Conservation (phyloP, 2,113 vertebrate genomes). For the Podiceps cristatus region DNA sequence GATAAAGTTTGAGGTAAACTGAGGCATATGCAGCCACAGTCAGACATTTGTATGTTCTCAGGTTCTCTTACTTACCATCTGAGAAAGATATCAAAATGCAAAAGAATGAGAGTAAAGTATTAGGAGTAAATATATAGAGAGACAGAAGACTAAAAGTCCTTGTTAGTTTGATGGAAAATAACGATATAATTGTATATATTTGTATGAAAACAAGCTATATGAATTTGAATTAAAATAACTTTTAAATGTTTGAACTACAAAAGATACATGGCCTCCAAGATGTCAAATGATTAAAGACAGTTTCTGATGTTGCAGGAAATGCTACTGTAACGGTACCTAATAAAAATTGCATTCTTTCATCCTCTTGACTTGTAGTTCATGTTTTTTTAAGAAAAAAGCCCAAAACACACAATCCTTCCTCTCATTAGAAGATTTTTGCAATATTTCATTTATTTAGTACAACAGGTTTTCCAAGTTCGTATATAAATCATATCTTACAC, state of each 20-base stretch:
- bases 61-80: not conserved
- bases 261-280: not conserved
- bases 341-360: not conserved
- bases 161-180: not conserved
- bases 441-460: not conserved
- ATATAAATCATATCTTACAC: not conserved
- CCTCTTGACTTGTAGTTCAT: not conserved
- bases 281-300: not conserved
- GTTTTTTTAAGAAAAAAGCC: not conserved
- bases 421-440: not conserved
- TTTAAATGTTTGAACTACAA: not conserved
- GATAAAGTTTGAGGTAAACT: not conserved
- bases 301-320: not conserved
- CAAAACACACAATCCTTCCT: not conserved
- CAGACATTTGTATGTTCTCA: not conserved
- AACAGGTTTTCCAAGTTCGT: not conserved
- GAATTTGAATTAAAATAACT: not conserved
- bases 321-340: not conserved
- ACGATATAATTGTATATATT: not conserved
- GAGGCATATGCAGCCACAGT: not conserved
- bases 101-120: not conserved
- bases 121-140: not conserved
- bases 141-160: not conserved
- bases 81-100: not conserved
- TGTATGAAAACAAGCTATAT: not conserved